Percentiles rank a stretch among this genome's conserved stretches.
Evolutionary conservation across 2,888 invertebrate species (phyloP).

Genomic region (Monochamus alternatus): DNA sequence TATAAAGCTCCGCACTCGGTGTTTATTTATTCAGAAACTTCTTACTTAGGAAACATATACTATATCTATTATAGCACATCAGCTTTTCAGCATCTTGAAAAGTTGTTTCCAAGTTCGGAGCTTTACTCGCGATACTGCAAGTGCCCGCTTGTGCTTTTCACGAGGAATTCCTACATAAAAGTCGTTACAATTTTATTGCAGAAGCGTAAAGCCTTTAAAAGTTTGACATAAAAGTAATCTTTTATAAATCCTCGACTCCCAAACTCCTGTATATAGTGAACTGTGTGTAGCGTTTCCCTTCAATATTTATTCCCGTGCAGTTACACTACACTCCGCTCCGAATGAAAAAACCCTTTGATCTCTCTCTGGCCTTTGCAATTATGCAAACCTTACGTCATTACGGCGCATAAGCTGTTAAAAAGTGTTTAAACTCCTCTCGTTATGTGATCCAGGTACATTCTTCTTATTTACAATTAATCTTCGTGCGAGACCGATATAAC

Average conservation of each 20-base stretch:
- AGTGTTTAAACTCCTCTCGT: conserved; percentile 24
- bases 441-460: conserved; percentile 40
- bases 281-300: conserved; percentile 52
- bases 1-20: conserved; percentile 25
- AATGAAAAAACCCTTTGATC: conserved; percentile 63
- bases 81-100: conserved; percentile 52
- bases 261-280: conserved; percentile 55
- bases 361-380: conserved; percentile 60
- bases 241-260: conserved; percentile 59
- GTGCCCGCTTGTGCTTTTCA: conserved; percentile 54
- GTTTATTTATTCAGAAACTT: conserved; percentile 46
- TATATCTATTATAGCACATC: conserved; percentile 51
- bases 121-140: conserved; percentile 48
- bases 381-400: conserved; percentile 65
- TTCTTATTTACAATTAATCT: not conserved
- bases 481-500: no score
- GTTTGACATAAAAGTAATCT: conserved; percentile 60
- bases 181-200: conserved; percentile 60
- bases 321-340: conserved; percentile 48
- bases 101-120: conserved; percentile 48
- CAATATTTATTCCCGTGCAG: conserved; percentile 55
- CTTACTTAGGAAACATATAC: conserved; percentile 43
- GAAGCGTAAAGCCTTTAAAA: conserved; percentile 59
- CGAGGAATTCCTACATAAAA: conserved; percentile 57
- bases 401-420: conserved; percentile 55